These are phyloP conservation scores for Sebastes cheni DNA, from an alignment of 2,797 vertebrate species.

Conservation along the genomic window DNA sequence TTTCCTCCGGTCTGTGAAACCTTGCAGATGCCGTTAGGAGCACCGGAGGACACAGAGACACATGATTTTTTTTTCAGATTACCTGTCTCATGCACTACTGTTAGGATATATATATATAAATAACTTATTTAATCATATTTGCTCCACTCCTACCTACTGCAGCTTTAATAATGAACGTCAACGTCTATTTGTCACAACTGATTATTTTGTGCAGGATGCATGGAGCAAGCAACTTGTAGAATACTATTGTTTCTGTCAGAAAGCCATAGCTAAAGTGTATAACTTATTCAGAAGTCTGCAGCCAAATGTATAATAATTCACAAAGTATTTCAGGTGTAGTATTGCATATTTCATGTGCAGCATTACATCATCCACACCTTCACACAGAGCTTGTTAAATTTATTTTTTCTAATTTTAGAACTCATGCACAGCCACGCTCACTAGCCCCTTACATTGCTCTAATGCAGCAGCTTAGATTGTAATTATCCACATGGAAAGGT, in stretches of 20 bases:
- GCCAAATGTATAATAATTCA: conserved; percentile 10
- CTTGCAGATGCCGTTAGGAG: too few species aligned
- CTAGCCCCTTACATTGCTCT: conserved; percentile 18
- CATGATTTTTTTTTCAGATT: too few species aligned
- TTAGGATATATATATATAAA: too few species aligned
- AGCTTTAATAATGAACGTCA: neutral
- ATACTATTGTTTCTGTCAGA: neutral
- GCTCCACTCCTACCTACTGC: too few species aligned
- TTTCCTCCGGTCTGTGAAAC: too few species aligned
- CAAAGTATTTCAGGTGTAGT: conserved; percentile 40
- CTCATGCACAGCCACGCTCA: conserved; percentile 14
- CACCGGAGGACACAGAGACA: too few species aligned
- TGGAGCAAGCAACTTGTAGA: neutral
- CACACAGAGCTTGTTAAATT: conserved; percentile 47
- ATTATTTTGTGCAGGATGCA: neutral
- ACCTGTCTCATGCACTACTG: too few species aligned
- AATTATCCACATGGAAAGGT: conserved; percentile 59
- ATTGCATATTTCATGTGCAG: conserved; percentile 55
- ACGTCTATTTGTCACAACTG: neutral
- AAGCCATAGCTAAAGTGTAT: neutral
- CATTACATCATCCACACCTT: conserved; percentile 54
- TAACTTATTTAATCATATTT: too few species aligned
- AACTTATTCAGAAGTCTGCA: neutral
- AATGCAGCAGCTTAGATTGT: conserved; percentile 48
- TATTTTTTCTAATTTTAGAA: conserved; percentile 54